Evolutionary conservation across 2,797 vertebrate species (phyloP), one percentile per base, ranked within the genome.

Genomic region (Coranthus polyacanthus): DNA sequence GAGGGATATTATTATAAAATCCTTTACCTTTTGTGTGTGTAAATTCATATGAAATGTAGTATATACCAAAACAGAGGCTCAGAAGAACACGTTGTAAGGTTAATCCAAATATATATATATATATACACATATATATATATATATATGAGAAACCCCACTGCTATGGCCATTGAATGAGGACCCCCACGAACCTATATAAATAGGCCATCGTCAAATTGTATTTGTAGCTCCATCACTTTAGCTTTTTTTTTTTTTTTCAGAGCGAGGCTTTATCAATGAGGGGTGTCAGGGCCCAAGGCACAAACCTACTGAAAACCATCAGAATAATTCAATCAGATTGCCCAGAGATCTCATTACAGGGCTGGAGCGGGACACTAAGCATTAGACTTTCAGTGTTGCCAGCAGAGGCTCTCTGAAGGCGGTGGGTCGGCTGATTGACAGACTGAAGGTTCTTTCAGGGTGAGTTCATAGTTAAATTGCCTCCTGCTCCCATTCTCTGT

Each of bases 311-410:
- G 79, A 88, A 91, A 91, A 89, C 80, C 86, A 91, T 88, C 88
- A 89, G 82, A 91, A 92, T 92, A 90, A 92, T 92, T 91, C 85
- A 89, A 89, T 92, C 87, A 91, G 88, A 91, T 92, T 88, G 79
- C 75, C 85, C 75, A 87, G 89, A 91, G 92, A 93, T 93, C 91
- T 92, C 89, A 92, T 92, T 93, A 90, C 70, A 76, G 84, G 72
- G 77, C 78, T 69, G 76, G 65, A 85, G 87, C 38, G 26, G 84
- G 82, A 85, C 68, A 39, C 74, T 70, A 59, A 81, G 82, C 83
- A 74, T 84, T 78, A 78, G 68, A 75, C 81, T 89, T 84, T 85
- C 84, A 78, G 78, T 45, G 71, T 72, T 84, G 78, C 81, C 79
- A 72, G 82, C 76, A 32, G 74, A 86, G 74, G 72, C 76, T 68